Evolutionary conservation across 2,888 invertebrate species (phyloP).

Genomic region (Drosophila neotestacea): DNA sequence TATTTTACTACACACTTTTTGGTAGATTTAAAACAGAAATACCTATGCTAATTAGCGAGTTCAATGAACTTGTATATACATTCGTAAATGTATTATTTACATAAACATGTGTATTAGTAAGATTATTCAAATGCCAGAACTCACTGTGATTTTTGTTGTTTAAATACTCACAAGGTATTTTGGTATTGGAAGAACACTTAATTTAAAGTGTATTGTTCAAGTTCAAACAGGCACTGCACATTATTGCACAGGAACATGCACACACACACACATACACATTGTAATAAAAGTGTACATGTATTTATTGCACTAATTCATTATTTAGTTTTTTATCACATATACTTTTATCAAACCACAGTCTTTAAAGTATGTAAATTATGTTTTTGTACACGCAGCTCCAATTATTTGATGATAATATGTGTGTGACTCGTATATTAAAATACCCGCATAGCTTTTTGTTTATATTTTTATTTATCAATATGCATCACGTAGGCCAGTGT

Average conservation of each 20-base stretch:
- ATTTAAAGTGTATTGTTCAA: conserved; percentile 5
- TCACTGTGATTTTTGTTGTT: background rate
- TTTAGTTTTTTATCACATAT: background rate
- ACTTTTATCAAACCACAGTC: background rate
- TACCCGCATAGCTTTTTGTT: conserved; percentile 7
- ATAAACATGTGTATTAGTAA: background rate
- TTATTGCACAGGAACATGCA: conserved; percentile 7
- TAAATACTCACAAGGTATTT: conserved; percentile 5
- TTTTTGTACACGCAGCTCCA: background rate
- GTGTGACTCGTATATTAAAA: conserved; percentile 5
- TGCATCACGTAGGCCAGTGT: background rate
- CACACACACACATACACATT: background rate
- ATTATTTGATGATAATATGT: background rate
- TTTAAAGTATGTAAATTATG: background rate
- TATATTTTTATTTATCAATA: background rate
- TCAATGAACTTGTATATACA: conserved; percentile 28
- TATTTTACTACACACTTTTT: conserved; percentile 1
- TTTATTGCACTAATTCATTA: conserved; percentile 8
- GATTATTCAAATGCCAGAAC: background rate
- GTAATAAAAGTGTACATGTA: background rate
- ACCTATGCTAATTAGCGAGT: conserved; percentile 18
- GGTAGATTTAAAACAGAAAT: background rate
- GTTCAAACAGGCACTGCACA: background rate
- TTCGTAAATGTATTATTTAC: conserved; percentile 4
- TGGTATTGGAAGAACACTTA: background rate